Base-by-base conservation (phyloP, 2,113 vertebrate genomes). In the Caracal caracal region DNA sequence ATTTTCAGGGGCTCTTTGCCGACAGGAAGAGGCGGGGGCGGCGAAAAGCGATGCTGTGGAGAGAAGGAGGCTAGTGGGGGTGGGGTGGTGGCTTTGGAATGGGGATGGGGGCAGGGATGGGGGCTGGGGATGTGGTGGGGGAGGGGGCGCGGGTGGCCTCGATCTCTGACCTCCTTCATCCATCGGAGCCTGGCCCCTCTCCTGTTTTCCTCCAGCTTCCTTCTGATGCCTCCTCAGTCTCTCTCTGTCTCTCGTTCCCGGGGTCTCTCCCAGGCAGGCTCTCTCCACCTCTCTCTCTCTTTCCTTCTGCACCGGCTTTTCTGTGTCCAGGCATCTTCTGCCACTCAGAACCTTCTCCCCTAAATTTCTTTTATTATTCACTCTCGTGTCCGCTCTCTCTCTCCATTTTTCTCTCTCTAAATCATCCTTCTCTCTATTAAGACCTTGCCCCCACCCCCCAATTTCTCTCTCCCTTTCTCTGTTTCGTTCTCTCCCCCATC, bases 1-100 rank as follows among this genome's bases (percentile, higher is more conserved):
- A 13, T 80, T 70, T 82, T 59, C 49, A 33, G 20, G 22, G 83
- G 51, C 40, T 88, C 49, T 66, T n/a, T 40, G 87, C 51, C 97
- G 96, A 98, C 98, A 88, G 96, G 97, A 98, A 97, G 98, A 98
- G 97, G 98, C 97, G 97, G 97, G 94, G 97, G 97, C 91, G 96
- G 97, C 93, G 47, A 93, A 96, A 63, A 83, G 97, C 96, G 94
- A 92, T 73, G 97, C 97, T 90, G 97, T 87, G 88, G 96, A 95
- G 95, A 68, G 92, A 92, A 80, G 96, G 97, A 97, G 96, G 98
- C 97, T 97, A 85, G 96, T 96, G 97, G 96, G 96, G 97, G 96
- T 95, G 96, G 97, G 97, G 97, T 86, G 96, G 90, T 56, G 95
- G 95, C 97, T 96, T 65, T 43, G 94, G 78, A 88, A 96, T 92